phyloP scores from a whole-genome alignment of 2,888 invertebrate genomes.

The Mythimna lalbum region DNA sequence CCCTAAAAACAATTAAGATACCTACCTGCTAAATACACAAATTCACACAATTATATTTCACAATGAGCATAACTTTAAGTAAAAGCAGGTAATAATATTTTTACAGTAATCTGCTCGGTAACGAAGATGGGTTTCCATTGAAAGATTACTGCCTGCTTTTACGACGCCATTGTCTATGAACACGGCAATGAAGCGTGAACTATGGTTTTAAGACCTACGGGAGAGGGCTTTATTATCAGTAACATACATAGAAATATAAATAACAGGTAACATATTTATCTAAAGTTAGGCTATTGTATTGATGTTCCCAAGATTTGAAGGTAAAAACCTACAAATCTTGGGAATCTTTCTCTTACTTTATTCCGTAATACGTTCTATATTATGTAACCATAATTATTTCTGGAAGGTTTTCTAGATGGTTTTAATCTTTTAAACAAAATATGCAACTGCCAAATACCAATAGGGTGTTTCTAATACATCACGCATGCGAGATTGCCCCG shows the following conservation, averaged over 20 bases:
- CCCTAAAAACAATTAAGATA: neutral
- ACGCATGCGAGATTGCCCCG: too few relatives aligned
- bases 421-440: too few relatives aligned
- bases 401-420: too few relatives aligned
- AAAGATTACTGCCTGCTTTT: slow-evolving; percentile 43
- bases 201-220: slow-evolving; percentile 2
- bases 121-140: slow-evolving; percentile 46
- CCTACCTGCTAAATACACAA: neutral
- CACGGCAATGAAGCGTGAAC: slow-evolving; percentile 34
- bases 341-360: too few relatives aligned
- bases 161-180: slow-evolving; percentile 33
- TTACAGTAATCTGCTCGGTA: slow-evolving; percentile 15
- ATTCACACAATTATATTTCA: neutral
- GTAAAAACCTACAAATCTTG: too few relatives aligned
- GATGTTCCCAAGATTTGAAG: neutral
- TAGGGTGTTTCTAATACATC: too few relatives aligned
- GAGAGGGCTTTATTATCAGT: neutral
- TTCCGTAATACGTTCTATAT: too few relatives aligned
- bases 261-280: slow-evolving; percentile 9
- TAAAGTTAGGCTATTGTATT: neutral
- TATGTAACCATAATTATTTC: too few relatives aligned
- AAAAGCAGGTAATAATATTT: slow-evolving; percentile 36
- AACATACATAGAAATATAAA: too few relatives aligned
- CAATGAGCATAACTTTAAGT: neutral
- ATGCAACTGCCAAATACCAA: too few relatives aligned